A percentile compares a stretch with the other conserved stretches of the same genome.
Evolutionary conservation across 2,888 invertebrate genomes (phyloP).

Genomic region (Cataglyphis cursor): DNA sequence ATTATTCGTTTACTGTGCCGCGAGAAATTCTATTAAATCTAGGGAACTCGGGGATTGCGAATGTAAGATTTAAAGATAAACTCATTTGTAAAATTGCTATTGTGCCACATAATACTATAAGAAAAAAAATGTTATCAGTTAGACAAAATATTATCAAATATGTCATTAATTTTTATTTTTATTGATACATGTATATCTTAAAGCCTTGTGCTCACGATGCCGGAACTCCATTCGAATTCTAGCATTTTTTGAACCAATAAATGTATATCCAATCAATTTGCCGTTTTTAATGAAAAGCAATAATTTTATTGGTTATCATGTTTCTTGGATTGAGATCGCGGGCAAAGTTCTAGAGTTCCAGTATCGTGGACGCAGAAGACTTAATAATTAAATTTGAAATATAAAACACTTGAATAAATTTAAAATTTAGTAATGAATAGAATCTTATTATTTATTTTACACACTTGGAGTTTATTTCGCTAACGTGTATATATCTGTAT

Average conservation of each 20-base stretch:
- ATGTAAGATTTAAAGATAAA: constrained; percentile 2
- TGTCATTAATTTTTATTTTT: background rate
- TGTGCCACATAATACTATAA: background rate
- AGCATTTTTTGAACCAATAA: too few relatives aligned
- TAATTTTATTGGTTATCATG: too few relatives aligned
- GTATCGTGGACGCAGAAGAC: too few relatives aligned
- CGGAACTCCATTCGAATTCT: too few relatives aligned
- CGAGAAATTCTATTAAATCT: constrained; percentile 20
- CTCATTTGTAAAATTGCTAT: background rate
- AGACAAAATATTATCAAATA: background rate
- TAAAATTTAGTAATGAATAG: background rate
- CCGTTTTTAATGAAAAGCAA: too few relatives aligned
- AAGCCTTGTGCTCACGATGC: too few relatives aligned
- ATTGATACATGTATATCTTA: background rate
- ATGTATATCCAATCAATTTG: too few relatives aligned
- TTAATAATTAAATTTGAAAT: background rate
- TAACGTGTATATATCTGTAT: background rate
- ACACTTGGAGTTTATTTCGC: background rate
- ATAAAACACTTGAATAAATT: background rate
- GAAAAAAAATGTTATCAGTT: background rate
- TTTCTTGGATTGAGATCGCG: too few relatives aligned
- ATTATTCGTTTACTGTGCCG: constrained; percentile 41
- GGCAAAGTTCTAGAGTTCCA: too few relatives aligned
- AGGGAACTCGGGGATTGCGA: background rate
- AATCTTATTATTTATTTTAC: background rate